phyloP scores from a whole-genome alignment of 2,797 vertebrate species.

The Ctenosaura bakeri region DNA sequence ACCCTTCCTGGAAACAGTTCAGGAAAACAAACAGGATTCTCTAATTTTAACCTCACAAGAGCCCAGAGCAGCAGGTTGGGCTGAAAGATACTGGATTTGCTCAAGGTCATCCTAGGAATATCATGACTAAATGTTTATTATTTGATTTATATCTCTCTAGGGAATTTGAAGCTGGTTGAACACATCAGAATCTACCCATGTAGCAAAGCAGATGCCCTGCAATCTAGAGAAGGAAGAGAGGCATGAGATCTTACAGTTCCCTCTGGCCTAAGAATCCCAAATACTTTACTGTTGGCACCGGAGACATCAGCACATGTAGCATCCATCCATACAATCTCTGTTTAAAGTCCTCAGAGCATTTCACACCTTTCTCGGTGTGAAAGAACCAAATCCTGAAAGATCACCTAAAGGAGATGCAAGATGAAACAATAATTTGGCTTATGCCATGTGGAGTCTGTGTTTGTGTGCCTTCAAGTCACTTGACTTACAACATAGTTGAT shows the following conservation, averaged over 20 bases:
- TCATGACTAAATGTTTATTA: background rate
- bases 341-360: background rate
- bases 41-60: conserved; percentile 15
- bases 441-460: no score
- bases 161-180: background rate
- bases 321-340: background rate
- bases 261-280: no score
- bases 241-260: background rate
- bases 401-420: background rate
- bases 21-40: background rate
- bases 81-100: background rate
- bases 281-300: background rate
- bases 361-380: background rate
- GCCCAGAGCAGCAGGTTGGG: background rate
- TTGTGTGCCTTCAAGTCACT: no score
- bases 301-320: no score
- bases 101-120: background rate
- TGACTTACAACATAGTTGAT: no score
- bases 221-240: background rate
- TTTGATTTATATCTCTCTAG: no score
- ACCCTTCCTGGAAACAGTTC: conserved; percentile 17
- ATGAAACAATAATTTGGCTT: background rate
- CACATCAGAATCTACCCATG: background rate
- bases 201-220: background rate
- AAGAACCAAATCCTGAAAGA: background rate